Base-by-base conservation (phyloP, 2,888 invertebrate species). In the Julus scandinavius region DNA sequence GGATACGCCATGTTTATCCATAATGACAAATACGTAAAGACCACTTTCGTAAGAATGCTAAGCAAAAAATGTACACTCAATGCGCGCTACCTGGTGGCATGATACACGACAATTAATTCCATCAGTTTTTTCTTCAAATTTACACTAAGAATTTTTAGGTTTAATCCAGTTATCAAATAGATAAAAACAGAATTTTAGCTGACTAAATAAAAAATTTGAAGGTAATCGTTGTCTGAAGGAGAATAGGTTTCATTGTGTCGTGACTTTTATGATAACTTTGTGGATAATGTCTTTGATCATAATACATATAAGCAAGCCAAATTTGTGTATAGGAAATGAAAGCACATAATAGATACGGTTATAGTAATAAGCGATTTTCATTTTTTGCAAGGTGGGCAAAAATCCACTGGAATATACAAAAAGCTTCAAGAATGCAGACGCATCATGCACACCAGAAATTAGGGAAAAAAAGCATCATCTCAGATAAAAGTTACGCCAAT, bases 341-440 rank as follows among this genome's bases (percentile, higher is more conserved):
- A n/a, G n/a, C 5, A 63, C 20, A 63, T 63, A 63, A 63, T 20
- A 63, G 58, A n/a, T 20, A 63, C 63, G 15, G 63, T 49, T 49
- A 49, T 49, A 49, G 11, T 20, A 9, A 15, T 63, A 20, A 6
- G 63, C n/a, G 11, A 63, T 20, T 63, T 63, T 20, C n/a, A 63
- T 29, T 63, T 63, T 63, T 6, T 63, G 63, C 63, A 63, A 63
- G 63, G 20, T 63, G 63, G 15, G 63, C 63, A 20, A 63, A 63
- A 63, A 63, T 63, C n/a, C 63, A 63, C 63, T 4, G 15, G 58
- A 58, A 58, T 4, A 15, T 58, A 11, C 58, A 63, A 29, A 63
- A 63, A 63, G 63, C 63, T 63, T 20, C 63, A 63, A 63, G n/a
- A 63, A 63, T 63, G 63, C 63, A n/a, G 63, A n/a, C 63, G 63